Evolutionary conservation across 1,140 invertebrate genomes (phyloP), one percentile per base, ranked within the genome.

Genomic region (Diploscapter pachys): DNA sequence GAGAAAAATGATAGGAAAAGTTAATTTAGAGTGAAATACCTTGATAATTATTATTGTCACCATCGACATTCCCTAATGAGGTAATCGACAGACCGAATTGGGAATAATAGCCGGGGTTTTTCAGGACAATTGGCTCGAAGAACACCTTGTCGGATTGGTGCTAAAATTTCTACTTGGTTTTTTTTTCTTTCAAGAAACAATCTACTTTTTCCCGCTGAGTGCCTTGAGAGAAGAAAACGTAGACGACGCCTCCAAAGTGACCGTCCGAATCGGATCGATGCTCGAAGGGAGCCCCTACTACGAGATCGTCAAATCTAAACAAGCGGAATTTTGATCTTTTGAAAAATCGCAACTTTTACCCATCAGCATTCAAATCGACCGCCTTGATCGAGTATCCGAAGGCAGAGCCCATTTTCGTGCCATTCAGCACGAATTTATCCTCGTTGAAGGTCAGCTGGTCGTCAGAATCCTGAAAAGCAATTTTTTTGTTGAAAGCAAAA

Each of bases 251-350:
- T 56, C 93, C 94, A 53, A 73, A 75, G 51, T 69, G 50, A 31
- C 75, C 75, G 52, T 85, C 80, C 52, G 79, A 75, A 56, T 78
- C 77, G 62, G 89, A 69, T 87, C 51, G 63, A 83, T 94, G 95
- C 83, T 93, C 95, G 86, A 95, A 94, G 11, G 95, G 95, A 8
- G 94, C 93, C 48, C 92, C 92, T 1, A 96, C 92, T 63, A 95
- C 88, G 5, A 97, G 87, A 88, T 97, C 95, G 48, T 92, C 90
- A 77, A 90, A 87, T 55, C 92, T 31, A 31, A 31, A 31, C 31
- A 31, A 31, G 93, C 82, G 75, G 89, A 88, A 67, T 55, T 63
- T 3, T 59, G 13, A 13, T 11, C 2, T 59, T 59, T 9, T 6
- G 51, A 64, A 64, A 64, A 13, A 64, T 5, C 8, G 8, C 9